Percentiles rank a stretch among this genome's conserved stretches.
Conservation (phyloP, 2,113 vertebrate genomes). For the Meleagris gallopavo region DNA sequence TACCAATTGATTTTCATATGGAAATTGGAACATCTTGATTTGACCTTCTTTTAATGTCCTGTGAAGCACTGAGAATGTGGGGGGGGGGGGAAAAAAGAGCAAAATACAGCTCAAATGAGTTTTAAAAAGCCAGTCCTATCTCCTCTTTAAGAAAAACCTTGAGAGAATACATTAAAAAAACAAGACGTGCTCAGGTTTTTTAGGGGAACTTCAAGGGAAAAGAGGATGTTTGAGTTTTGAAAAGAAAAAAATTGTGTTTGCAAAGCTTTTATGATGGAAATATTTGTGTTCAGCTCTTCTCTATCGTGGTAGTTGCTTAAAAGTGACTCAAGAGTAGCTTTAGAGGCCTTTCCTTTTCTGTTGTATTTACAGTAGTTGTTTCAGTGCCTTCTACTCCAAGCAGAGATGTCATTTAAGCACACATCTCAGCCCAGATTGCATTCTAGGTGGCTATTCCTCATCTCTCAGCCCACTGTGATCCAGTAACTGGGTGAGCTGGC, state of each 20-base stretch:
- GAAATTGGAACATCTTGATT: neutral
- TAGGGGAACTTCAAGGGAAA: neutral
- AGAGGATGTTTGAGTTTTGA: neutral
- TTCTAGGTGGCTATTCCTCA: neutral
- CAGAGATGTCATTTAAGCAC: neutral
- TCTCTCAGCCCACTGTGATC: neutral
- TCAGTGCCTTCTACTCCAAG: neutral
- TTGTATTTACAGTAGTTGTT: neutral
- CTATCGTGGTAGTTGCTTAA: neutral
- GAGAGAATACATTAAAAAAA: neutral
- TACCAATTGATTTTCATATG: neutral
- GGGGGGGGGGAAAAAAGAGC: fast-evolving
- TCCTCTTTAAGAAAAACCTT: neutral
- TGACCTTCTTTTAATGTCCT: neutral
- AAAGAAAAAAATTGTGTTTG: neutral
- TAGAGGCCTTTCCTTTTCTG: neutral
- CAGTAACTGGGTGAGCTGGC: neutral
- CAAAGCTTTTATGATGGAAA: neutral
- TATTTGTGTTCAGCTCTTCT: neutral
- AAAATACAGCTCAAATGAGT: neutral
- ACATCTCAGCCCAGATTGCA: neutral
- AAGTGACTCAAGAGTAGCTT: neutral
- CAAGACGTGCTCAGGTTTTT: neutral
- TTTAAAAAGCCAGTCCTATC: neutral
- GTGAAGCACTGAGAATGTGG: neutral